Evolutionary conservation across 1,140 invertebrate genomes (phyloP).

Genomic region (Agrilus planipennis): DNA sequence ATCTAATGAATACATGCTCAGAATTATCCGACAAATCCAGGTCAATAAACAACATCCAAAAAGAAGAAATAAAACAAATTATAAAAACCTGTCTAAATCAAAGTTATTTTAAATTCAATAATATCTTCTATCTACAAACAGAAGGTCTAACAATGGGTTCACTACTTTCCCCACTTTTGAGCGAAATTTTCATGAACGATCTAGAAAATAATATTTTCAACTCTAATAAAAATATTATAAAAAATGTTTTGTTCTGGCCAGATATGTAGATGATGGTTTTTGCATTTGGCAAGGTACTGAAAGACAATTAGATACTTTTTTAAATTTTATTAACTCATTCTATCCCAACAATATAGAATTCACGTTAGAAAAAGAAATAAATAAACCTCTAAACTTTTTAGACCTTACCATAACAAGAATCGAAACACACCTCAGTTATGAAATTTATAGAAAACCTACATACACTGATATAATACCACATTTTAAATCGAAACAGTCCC

Average conservation of each 20-base stretch:
- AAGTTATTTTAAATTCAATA: constrained; percentile 1
- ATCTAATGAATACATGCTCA: neutral
- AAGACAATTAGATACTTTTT: neutral
- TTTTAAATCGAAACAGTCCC: too few relatives aligned
- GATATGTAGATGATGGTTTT: neutral
- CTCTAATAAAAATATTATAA: too few relatives aligned
- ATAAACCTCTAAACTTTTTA: too few relatives aligned
- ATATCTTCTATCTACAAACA: neutral
- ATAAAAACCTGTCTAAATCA: neutral
- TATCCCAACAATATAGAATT: too few relatives aligned
- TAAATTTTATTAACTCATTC: neutral
- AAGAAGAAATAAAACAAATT: neutral
- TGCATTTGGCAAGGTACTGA: neutral
- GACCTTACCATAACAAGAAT: too few relatives aligned
- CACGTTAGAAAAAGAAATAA: too few relatives aligned
- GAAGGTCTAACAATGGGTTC: neutral
- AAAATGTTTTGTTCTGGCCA: neutral
- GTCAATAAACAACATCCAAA: neutral
- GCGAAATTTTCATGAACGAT: neutral
- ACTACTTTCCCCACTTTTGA: neutral
- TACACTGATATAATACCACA: too few relatives aligned
- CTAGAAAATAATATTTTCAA: neutral
- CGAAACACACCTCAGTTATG: too few relatives aligned
- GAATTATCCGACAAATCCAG: neutral
- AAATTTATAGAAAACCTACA: too few relatives aligned